Conservation (phyloP, 2,888 invertebrate species). For the Dichetophora obliterata region DNA sequence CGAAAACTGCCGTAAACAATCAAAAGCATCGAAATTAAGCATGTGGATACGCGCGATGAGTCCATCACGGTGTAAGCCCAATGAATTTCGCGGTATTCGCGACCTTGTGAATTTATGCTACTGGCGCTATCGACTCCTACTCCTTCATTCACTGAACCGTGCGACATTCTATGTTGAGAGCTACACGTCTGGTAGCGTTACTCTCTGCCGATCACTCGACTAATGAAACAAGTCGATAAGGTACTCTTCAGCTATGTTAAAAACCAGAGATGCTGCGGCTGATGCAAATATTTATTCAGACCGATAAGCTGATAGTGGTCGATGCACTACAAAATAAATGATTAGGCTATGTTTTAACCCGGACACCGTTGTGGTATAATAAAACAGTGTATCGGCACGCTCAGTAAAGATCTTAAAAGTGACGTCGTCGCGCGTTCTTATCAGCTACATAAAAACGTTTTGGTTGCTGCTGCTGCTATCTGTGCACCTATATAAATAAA, state of each 20-base stretch:
- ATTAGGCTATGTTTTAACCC: neutral
- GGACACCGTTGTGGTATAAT: neutral
- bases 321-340: neutral
- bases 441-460: neutral
- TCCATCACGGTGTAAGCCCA: constrained; percentile 98
- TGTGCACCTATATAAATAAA: constrained; percentile 12
- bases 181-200: constrained; percentile 21
- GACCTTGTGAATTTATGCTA: constrained; percentile 57
- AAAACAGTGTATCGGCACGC: neutral
- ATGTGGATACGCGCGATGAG: constrained; percentile 96
- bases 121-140: constrained; percentile 57
- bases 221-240: neutral
- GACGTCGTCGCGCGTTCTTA: constrained; percentile 14
- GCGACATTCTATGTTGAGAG: constrained; percentile 59
- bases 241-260: neutral
- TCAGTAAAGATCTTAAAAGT: neutral
- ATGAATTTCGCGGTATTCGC: constrained; percentile 74
- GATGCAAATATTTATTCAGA: neutral
- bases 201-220: constrained; percentile 1
- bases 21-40: constrained; percentile 95
- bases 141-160: constrained; percentile 56
- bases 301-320: neutral
- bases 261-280: neutral
- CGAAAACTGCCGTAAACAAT: constrained; percentile 98
- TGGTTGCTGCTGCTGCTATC: neutral